Evolutionary conservation across 2,113 vertebrate species (phyloP).

Genomic region (Myrmecobius fasciatus): DNA sequence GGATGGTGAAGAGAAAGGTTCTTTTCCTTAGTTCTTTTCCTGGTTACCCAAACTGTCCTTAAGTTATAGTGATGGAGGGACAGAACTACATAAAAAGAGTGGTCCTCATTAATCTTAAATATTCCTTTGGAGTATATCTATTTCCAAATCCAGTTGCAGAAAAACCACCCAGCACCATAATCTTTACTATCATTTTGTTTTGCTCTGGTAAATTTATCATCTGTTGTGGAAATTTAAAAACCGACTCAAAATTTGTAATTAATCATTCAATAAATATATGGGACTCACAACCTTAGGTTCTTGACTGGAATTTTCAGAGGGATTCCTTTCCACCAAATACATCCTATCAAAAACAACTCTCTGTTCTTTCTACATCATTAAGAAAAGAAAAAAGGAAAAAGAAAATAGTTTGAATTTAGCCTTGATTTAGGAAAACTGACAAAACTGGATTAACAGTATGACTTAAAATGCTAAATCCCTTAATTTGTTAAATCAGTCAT

Average conservation of each 20-base stretch:
- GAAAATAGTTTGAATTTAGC: not conserved
- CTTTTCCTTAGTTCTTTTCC: not conserved
- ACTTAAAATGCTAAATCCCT: not conserved
- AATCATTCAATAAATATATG: conserved; percentile 28
- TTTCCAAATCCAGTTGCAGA: not conserved
- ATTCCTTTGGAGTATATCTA: not conserved
- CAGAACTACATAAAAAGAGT: not conserved
- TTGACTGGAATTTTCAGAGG: conserved; percentile 71
- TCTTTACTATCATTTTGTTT: conserved; percentile 4
- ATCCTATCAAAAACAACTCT: conserved; percentile 43
- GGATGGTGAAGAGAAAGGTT: not conserved
- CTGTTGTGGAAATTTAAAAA: conserved; percentile 32
- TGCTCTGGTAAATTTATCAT: conserved; percentile 15
- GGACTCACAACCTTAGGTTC: not conserved
- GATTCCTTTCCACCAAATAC: conserved; percentile 30
- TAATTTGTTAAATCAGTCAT: not conserved
- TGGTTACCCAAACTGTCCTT: not conserved
- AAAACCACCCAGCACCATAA: not conserved
- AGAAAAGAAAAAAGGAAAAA: not conserved
- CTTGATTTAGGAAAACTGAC: not conserved
- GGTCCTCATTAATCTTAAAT: not conserved
- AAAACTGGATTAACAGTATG: not conserved
- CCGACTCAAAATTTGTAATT: not conserved
- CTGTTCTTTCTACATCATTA: not conserved
- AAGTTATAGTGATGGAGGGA: not conserved